Conservation (phyloP, 1,140 invertebrate genomes). For the Anoplophora glabripennis region DNA sequence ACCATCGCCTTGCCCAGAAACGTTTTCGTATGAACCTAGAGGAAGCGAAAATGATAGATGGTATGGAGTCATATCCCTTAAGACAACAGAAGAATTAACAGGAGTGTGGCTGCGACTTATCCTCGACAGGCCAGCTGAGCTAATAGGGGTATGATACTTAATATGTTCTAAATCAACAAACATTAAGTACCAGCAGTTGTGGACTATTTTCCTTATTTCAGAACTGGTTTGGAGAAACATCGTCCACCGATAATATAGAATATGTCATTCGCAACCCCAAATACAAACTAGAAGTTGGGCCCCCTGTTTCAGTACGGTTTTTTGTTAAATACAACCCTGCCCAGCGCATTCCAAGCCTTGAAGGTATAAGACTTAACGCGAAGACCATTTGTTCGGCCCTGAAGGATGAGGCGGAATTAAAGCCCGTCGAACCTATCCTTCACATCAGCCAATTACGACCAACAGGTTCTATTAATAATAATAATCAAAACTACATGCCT, state of each 20-base stretch:
- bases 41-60: constrained; percentile 39
- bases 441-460: constrained; percentile 16
- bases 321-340: constrained; percentile 36
- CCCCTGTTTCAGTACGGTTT: constrained; percentile 33
- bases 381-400: constrained; percentile 22
- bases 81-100: constrained; percentile 30
- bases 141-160: constrained; percentile 35
- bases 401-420: background rate
- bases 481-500: constrained; percentile 6
- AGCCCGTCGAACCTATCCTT: constrained; percentile 6
- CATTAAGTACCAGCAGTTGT: too few relatives aligned
- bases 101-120: constrained; percentile 38
- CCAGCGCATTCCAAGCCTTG: constrained; percentile 27
- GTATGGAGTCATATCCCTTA: constrained; percentile 42
- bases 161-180: too few relatives aligned
- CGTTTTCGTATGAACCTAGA: constrained; percentile 48
- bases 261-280: constrained; percentile 36
- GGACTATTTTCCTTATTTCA: constrained; percentile 28
- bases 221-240: constrained; percentile 41
- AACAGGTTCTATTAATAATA: constrained; percentile 11
- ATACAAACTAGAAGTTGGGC: constrained; percentile 33
- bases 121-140: constrained; percentile 34
- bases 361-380: constrained; percentile 35
- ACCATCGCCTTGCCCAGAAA: constrained; percentile 48
- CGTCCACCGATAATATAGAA: constrained; percentile 33